Evolutionary conservation across 2,797 vertebrate genomes (phyloP).

Genomic region (Pteropus rufus): DNA sequence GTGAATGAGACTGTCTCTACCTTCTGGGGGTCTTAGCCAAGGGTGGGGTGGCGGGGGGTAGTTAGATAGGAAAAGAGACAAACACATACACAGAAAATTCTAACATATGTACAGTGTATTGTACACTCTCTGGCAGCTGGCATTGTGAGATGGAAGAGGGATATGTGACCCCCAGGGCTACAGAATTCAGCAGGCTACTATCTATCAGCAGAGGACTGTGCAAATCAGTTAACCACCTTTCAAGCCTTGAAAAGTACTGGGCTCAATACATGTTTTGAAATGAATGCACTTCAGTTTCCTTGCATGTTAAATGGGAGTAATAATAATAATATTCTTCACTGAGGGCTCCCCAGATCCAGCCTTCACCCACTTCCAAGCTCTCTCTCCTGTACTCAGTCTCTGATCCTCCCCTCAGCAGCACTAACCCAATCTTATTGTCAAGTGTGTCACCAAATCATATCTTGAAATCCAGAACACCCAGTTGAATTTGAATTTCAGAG

Average conservation of each 20-base stretch:
- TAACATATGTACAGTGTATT: fast-evolving
- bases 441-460: neutral
- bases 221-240: neutral
- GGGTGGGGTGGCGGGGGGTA: neutral
- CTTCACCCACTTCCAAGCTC: neutral
- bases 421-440: neutral
- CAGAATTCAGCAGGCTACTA: neutral
- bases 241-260: neutral
- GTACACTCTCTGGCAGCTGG: neutral
- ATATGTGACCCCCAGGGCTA: neutral
- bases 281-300: neutral
- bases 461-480: neutral
- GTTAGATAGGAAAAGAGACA: neutral
- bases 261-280: neutral
- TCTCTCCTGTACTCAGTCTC: neutral
- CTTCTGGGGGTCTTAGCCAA: neutral
- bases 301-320: neutral
- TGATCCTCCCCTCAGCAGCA: neutral
- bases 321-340: neutral
- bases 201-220: too few species aligned
- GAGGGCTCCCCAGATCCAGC: neutral
- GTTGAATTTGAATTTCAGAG: conserved; percentile 29
- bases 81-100: neutral
- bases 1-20: neutral
- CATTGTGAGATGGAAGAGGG: neutral